Evolutionary conservation across 2,113 vertebrate genomes (phyloP).

Genomic region (Cryptotis parvus): DNA sequence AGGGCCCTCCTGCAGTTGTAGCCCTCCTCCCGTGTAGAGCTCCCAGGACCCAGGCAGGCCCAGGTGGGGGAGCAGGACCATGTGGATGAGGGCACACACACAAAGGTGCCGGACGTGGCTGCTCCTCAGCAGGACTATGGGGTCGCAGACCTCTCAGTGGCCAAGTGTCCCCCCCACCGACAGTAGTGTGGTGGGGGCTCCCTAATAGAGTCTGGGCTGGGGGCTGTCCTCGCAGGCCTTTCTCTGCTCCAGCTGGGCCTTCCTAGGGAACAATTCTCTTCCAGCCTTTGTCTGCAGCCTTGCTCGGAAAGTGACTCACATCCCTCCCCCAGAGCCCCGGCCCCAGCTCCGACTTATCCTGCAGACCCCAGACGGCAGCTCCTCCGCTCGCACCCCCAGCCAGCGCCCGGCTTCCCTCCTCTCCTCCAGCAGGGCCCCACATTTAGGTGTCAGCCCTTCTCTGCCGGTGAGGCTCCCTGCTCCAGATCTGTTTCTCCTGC

Average conservation of each 20-base stretch:
- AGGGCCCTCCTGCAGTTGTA: neutral
- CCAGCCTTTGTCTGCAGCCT: constrained; percentile 73
- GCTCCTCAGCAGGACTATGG: neutral
- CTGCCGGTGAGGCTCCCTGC: neutral
- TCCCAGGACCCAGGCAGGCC: neutral
- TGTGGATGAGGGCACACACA: no score
- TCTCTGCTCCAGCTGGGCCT: constrained; percentile 25
- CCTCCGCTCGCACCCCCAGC: neutral
- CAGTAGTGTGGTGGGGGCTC: neutral
- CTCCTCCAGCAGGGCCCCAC: no score
- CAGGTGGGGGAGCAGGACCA: neutral
- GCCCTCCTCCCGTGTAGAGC: fast-evolving
- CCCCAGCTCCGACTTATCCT: constrained; percentile 18
- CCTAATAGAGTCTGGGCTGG: neutral
- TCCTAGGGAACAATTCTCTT: constrained; percentile 77
- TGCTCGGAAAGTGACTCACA: constrained; percentile 76
- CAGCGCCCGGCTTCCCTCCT: no score
- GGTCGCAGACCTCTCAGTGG: no score
- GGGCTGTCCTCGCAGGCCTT: neutral
- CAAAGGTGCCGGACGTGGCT: neutral
- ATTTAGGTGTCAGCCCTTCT: no score
- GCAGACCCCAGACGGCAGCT: neutral
- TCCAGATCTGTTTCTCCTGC: constrained; percentile 23
- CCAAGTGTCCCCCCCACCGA: neutral
- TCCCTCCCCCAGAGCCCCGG: constrained; percentile 33